Base-by-base conservation (phyloP, 2,797 vertebrate species). In the Bradypodion pumilum region DNA sequence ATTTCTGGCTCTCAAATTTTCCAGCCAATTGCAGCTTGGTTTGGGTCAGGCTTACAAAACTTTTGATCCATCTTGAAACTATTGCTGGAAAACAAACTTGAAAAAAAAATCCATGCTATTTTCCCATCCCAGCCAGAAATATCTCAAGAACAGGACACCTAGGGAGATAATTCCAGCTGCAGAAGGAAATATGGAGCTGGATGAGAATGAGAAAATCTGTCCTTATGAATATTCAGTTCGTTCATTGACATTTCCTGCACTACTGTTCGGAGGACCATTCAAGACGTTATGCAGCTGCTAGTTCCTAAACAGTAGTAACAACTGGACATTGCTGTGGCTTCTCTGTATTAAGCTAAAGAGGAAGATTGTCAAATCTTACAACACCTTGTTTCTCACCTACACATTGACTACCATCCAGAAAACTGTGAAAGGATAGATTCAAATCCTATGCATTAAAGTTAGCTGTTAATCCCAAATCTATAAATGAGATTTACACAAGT, bases 91-190 rank as follows among this genome's bases (percentile, higher is more conserved):
- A 68, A 86, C 84, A 89, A 91, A 92, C 80, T 93, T 94, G 93
- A 91, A 91, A 91, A 83, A 62, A 84, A 49, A 88, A 90, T 79
- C 37, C 12, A 68, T 83, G 81, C 87, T 92, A 82, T 81, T 66
- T 0, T 0, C 90, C 77, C 83, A 90, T 81, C 84, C 88, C 84
- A 88, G 86, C 84, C 91, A 92, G 89, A 92, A 94, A 92, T 88
- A 92, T 89, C 87, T 88, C 91, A 92, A 91, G 85, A 91, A 92
- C 85, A 91, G 16, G 89, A 92, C 88, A 92, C 29, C 46, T 49
- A 91, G 74, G 84, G 86, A 89, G 91, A 68, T 80, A 72, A 93
- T 89, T 90, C 80, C 73, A 80, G 80, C 73, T 89, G 46, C 82
- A 86, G 81, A 85, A 93, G 89, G 86, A 91, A 91, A 88, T 78